Evolutionary conservation across 2,888 invertebrate species (phyloP), one percentile per base, ranked within the genome.

Genomic region (Gymnoscelis rufifasciata): DNA sequence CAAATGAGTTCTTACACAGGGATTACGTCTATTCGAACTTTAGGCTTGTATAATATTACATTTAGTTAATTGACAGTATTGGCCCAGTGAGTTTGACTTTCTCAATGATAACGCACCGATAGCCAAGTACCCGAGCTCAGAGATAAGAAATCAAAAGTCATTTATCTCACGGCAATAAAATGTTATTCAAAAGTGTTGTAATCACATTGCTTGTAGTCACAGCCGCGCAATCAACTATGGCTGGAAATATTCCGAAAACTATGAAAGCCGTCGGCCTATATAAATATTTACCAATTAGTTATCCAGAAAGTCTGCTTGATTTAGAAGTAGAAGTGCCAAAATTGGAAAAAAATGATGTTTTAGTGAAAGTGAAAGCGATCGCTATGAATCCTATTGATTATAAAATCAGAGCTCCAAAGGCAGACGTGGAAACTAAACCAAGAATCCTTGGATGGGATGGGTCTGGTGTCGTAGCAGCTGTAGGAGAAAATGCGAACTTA

Each of bases 251-350:
- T 51, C 82, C 86, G 8, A 76, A 72, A 66, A 70, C 70, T 11
- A 86, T 87, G 83, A 78, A 73, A 54, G 86, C 83, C 7, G 81
- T 86, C 26, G 87, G 83, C 4, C 62, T 87, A 11, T 84, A 77
- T 47, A 80, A 83, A 67, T 84, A 86, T 60, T 66, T 86, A 42
- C 81, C 84, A 7, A 82, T 87, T 42, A 56, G 71, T 1, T 76
- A 86, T 48, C 50, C 59, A 0, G 68, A 71, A 11, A 82, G 86
- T 54, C 68, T 87, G 2, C 36, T 80, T 8, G 82, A 87, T 62
- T 46, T 87, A 44, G 71, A 78, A 64, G 63, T 86, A 10, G 63
- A 51, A 50, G 51, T 86, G 43, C 86, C 87, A 14, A 62, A 41
- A 19, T 27, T 79, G 10, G 51, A 59, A 36, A 65, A 69, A 36